These are phyloP conservation scores for Odontophorus gujanensis DNA, from an alignment of 2,113 vertebrate species.

Conservation along the genomic window DNA sequence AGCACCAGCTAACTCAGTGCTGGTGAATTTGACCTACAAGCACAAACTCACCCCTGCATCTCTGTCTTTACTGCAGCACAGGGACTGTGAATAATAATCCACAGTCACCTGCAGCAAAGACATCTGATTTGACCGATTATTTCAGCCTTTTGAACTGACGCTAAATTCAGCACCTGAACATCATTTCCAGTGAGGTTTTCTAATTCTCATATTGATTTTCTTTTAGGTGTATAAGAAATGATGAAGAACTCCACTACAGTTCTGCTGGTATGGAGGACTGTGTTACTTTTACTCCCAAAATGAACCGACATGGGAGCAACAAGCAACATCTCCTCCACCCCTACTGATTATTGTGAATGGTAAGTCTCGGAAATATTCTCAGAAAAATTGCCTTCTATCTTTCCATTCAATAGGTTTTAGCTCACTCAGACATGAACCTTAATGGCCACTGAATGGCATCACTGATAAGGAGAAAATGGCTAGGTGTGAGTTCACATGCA, in stretches of 20 bases:
- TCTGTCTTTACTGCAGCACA: neutral
- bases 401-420: neutral
- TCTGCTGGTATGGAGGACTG: neutral
- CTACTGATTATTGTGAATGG: neutral
- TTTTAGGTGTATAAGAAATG: neutral
- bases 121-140: neutral
- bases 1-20: neutral
- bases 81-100: conserved; percentile 12
- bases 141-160: neutral
- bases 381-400: neutral
- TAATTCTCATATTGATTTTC: neutral
- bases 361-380: neutral
- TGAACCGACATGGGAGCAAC: neutral
- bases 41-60: neutral
- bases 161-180: neutral
- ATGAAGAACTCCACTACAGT: neutral
- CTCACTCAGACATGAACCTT: neutral
- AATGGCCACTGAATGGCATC: neutral
- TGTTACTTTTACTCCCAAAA: neutral
- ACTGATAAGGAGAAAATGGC: neutral
- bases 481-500: neutral
- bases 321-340: neutral
- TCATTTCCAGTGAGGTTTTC: neutral
- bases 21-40: neutral
- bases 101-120: neutral